Evolutionary conservation across 23 tunicate genomes (phyloP).

Genomic region (Styela plicata): DNA sequence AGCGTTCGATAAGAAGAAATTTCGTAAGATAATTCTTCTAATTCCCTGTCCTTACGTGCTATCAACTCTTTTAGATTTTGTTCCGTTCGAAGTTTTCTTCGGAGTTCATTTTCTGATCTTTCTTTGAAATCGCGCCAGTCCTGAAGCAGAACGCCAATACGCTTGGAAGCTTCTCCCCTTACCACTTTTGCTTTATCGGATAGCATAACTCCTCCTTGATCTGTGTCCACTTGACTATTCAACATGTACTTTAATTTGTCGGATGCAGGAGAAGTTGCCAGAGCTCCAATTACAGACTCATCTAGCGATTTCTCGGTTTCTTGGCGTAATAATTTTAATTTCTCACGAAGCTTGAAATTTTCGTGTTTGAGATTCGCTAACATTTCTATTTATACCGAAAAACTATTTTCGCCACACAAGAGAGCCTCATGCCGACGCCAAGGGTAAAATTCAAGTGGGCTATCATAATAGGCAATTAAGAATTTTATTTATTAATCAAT

Average conservation of each 20-base stretch:
- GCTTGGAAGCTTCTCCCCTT: constrained; percentile 75
- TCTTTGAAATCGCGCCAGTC: constrained; percentile 72
- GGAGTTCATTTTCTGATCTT: constrained; percentile 64
- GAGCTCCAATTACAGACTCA: not conserved
- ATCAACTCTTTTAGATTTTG: constrained; percentile 48
- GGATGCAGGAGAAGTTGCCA: not conserved
- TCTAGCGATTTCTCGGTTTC: not conserved
- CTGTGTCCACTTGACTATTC: not conserved
- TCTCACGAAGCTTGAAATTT: constrained; percentile 38
- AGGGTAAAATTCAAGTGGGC: no score
- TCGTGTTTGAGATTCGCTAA: constrained; percentile 36
- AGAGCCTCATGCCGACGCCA: not conserved
- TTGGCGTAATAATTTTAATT: constrained; percentile 29
- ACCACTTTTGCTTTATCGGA: constrained; percentile 54
- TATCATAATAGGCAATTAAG: no score
- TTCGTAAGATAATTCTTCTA: constrained; percentile 50
- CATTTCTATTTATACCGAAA: constrained; percentile 24
- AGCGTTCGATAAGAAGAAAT: constrained; percentile 34
- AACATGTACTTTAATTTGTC: not conserved
- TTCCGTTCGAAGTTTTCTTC: constrained; percentile 43
- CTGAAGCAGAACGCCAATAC: constrained; percentile 45
- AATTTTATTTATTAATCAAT: no score
- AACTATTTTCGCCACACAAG: not conserved
- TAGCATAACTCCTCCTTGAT: constrained; percentile 3
- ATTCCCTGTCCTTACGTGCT: constrained; percentile 55